phyloP scores from a whole-genome alignment of 1,140 invertebrate genomes.

The Pogonus chalceus region DNA sequence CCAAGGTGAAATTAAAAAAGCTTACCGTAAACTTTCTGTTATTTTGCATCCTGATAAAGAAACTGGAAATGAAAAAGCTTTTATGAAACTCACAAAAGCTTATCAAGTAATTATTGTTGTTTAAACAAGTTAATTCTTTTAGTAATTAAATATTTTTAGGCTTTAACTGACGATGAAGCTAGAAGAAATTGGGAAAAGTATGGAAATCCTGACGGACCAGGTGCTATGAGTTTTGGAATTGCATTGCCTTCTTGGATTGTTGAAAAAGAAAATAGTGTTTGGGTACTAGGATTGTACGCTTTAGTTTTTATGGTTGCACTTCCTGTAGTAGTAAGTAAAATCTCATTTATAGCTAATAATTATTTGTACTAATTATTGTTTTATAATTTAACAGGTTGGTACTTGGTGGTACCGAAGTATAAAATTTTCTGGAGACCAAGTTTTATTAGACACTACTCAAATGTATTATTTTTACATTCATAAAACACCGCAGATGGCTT shows the following conservation, averaged over 20 bases:
- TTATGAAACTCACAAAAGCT: conserved; percentile 97
- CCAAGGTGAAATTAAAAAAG: conserved; percentile 85
- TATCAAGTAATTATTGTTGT: conserved; percentile 44
- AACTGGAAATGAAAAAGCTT: conserved; percentile 92
- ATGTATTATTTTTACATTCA: conserved; percentile 94
- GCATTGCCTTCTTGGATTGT: conserved; percentile 99
- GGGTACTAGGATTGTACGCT: conserved; percentile 92
- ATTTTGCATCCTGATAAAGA: conserved; percentile 96
- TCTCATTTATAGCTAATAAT: not conserved
- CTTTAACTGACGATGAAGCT: conserved; percentile 91
- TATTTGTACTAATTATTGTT: conserved; percentile 18
- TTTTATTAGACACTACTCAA: conserved; percentile 88
- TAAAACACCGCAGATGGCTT: conserved; percentile 88
- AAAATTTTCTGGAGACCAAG: conserved; percentile 91
- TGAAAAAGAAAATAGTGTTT: conserved; percentile 98
- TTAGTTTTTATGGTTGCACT: conserved; percentile 96
- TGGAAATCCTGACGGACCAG: conserved; percentile 98
- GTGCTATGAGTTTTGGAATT: conserved; percentile 97
- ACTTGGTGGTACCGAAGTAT: conserved; percentile 99
- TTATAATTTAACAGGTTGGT: conserved; percentile 76
- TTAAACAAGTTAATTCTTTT: conserved; percentile 11
- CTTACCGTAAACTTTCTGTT: conserved; percentile 87
- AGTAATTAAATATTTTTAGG: conserved; percentile 37
- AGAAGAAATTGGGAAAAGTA: conserved; percentile 97
- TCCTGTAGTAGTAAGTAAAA: conserved; percentile 61